Conservation (phyloP, 2,797 vertebrate species). For the Ctenopoma multispine region DNA sequence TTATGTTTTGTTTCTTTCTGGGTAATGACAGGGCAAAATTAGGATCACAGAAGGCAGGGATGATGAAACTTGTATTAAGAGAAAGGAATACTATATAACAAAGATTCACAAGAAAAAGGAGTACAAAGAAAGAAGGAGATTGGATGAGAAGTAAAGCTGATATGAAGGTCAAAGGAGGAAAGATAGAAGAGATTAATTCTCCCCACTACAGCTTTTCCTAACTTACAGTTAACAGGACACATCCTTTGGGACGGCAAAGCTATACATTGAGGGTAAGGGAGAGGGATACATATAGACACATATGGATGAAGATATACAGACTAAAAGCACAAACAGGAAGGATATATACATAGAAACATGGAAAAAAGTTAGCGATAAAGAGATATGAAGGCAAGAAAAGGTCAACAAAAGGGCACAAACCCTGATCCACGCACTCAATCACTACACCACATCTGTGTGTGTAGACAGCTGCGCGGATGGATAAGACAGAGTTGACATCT, state of each 20-base stretch:
- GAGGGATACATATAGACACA: slow-evolving; percentile 7
- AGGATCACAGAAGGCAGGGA: background rate
- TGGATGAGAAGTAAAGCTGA: background rate
- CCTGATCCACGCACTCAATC: slow-evolving; percentile 19
- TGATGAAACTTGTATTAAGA: slow-evolving; percentile 26
- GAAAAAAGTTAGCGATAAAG: background rate
- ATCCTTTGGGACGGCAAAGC: slow-evolving; percentile 29
- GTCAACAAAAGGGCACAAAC: slow-evolving; percentile 26
- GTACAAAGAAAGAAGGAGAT: background rate
- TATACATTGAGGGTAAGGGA: slow-evolving; percentile 11
- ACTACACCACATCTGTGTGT: background rate
- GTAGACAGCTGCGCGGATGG: background rate
- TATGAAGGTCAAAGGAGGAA: background rate
- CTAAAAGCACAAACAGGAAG: background rate
- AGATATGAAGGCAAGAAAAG: background rate
- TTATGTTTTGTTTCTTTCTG: background rate
- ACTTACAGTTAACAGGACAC: slow-evolving; percentile 43
- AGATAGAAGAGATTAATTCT: slow-evolving; percentile 1
- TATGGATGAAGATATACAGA: slow-evolving; percentile 2
- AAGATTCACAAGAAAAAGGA: background rate
- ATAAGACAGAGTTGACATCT: slow-evolving; percentile 38
- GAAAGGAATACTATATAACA: slow-evolving; percentile 10
- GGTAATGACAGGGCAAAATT: slow-evolving; percentile 36
- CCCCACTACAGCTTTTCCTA: background rate
- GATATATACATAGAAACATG: background rate